Conservation (phyloP, 1,140 invertebrate species). For the Microplitis demolitor region DNA sequence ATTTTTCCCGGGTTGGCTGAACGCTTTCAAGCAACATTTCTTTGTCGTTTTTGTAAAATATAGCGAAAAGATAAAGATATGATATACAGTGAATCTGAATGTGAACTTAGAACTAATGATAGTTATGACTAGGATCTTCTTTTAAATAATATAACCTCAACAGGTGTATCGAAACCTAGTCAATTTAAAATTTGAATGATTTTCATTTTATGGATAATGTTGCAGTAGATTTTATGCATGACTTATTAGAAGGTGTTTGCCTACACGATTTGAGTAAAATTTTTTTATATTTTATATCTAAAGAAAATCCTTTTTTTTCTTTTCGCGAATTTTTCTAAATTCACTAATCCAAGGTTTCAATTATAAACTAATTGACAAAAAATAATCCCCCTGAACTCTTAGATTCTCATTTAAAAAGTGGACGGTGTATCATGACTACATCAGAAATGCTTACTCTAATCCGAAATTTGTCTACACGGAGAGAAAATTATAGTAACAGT, state of each 20-base stretch:
- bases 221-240: constrained; percentile 9
- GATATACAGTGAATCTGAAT: not conserved
- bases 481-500: too few relatives aligned
- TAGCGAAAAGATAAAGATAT: not conserved
- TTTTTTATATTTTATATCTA: constrained; percentile 19
- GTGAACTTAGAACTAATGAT: not conserved
- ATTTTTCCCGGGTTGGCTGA: not conserved
- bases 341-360: constrained; percentile 2
- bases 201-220: constrained; percentile 13
- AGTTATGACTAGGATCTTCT: not conserved
- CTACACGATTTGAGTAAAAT: constrained; percentile 12
- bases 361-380: constrained; percentile 13
- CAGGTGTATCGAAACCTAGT: not conserved
- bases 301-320: constrained; percentile 10
- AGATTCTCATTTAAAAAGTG: constrained; percentile 15
- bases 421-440: not conserved
- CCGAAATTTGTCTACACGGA: constrained; percentile 18
- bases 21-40: not conserved
- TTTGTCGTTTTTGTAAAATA: not conserved
- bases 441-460: constrained; percentile 16
- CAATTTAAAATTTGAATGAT: constrained; percentile 7
- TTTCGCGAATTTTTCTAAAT: constrained; percentile 1
- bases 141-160: constrained; percentile 4
- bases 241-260: not conserved
- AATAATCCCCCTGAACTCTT: not conserved